Base-by-base conservation (phyloP, 2,113 vertebrate genomes). In the Neogobius melanostomus region DNA sequence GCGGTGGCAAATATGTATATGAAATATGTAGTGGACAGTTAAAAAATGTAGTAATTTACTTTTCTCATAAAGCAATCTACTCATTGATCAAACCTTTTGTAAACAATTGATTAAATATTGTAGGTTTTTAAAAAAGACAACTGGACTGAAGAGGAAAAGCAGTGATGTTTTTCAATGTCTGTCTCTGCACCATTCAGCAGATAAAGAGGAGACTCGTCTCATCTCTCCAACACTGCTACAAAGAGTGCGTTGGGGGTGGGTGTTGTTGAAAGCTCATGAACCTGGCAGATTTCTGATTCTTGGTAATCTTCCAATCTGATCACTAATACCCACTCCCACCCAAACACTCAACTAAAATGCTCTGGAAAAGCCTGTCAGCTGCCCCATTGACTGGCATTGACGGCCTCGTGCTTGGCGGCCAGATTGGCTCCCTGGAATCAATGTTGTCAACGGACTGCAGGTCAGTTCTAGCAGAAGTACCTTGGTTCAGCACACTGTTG, bases 291-390 rank as follows among this genome's bases (percentile, higher is more conserved):
- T 74, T 79, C 72, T 83, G 72, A 21, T 79, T 66, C 43, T 81
- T 59, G 59, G 64, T 84, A 85, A 89, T 90, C 87, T 82, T 76
- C 73, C 81, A 74, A 87, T 85, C 84, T 83, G 72, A 71, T 66
- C 53, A 65, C 76, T 88, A 83, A 89, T 90, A 75, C 80, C 81
- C 83, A 64, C 80, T 84, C 82, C 84, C 82, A 86, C 81, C 87
- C 85, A 88, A 87, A 89, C 81, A 84, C 60, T 71, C 61, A 68
- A 73, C 68, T 73, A 74, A 85, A 82, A 85, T 67, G 79, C 56
- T 70, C 69, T 66, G 62, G 72, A 71, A 76, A 72, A 68, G 56
- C 53, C 61, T 17, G 72, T 56, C 64, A 11, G 15, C 60, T 44
- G 43, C 8, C 61, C 45, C 44, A 15, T 3, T 28, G 28, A 28